Evolutionary conservation across 1,140 invertebrate species (phyloP).

Genomic region (Calliopsis andreniformis): DNA sequence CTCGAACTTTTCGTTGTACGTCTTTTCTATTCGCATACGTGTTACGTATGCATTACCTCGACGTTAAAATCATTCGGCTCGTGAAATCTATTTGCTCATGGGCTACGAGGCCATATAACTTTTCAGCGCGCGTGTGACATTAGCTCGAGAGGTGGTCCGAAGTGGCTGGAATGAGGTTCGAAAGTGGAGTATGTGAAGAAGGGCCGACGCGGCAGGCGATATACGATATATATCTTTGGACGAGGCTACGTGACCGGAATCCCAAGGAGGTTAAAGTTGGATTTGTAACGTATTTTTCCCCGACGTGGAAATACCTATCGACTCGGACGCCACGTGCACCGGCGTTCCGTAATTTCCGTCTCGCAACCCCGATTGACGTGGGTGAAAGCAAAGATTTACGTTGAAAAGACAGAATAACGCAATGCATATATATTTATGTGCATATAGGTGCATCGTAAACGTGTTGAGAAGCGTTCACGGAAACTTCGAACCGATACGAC

Average conservation of each 20-base stretch:
- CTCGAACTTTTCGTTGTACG: not conserved
- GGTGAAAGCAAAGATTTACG: constrained; percentile 66
- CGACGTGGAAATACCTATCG: constrained; percentile 69
- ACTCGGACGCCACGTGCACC: constrained; percentile 56
- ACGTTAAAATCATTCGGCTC: not conserved
- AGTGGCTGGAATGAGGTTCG: constrained; percentile 60
- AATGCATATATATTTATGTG: constrained; percentile 41
- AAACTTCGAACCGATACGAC: constrained; percentile 1
- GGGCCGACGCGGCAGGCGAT: constrained; percentile 66
- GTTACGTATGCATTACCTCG: not conserved
- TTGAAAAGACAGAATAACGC: constrained; percentile 39
- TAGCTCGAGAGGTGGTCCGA: constrained; percentile 45
- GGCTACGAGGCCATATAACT: constrained; percentile 34
- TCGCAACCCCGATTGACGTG: constrained; percentile 61
- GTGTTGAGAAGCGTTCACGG: not conserved
- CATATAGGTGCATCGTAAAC: constrained; percentile 24
- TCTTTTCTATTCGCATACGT: too few species aligned
- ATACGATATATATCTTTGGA: constrained; percentile 69
- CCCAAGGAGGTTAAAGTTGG: constrained; percentile 68
- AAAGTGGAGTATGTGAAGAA: constrained; percentile 65
- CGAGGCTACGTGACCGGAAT: constrained; percentile 70
- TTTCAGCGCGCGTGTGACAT: constrained; percentile 61
- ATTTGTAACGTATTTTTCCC: constrained; percentile 75
- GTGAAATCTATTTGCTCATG: constrained; percentile 14
- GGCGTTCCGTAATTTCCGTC: constrained; percentile 66